phyloP scores from a whole-genome alignment of 2,797 vertebrate species.

The Megaceryle alcyon region DNA sequence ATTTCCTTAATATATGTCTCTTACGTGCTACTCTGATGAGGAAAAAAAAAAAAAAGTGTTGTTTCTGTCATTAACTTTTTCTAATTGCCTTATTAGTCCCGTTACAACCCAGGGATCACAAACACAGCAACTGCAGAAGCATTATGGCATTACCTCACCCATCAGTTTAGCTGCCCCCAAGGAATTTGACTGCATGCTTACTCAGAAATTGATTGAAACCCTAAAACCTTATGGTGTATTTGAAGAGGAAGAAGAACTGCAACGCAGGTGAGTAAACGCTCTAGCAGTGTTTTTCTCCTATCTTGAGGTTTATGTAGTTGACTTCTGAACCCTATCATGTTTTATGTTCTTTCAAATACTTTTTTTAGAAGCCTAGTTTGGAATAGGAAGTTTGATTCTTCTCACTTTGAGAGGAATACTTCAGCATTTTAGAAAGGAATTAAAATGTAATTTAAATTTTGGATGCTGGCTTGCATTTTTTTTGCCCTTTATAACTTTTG shows the following conservation, averaged over 20 bases:
- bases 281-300: not conserved
- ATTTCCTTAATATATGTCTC: not conserved
- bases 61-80: conserved; percentile 66
- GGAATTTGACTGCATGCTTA: conserved; percentile 85
- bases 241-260: conserved; percentile 88
- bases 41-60: not conserved
- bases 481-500: not conserved
- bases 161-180: conserved; percentile 88
- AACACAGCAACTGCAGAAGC: conserved; percentile 80
- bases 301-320: not conserved
- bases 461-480: not conserved
- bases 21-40: not conserved
- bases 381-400: not conserved
- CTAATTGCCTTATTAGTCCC: conserved; percentile 80
- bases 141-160: conserved; percentile 91
- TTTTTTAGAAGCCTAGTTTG: not conserved
- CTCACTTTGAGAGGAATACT: not conserved
- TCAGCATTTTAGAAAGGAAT: not conserved
- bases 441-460: not conserved
- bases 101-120: conserved; percentile 83
- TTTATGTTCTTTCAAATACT: not conserved
- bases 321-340: not conserved
- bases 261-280: conserved; percentile 81
- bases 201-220: conserved; percentile 85
- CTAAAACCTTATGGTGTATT: conserved; percentile 88